phyloP scores from a whole-genome alignment of 2,888 invertebrate genomes.

The Callimorpha dominula region DNA sequence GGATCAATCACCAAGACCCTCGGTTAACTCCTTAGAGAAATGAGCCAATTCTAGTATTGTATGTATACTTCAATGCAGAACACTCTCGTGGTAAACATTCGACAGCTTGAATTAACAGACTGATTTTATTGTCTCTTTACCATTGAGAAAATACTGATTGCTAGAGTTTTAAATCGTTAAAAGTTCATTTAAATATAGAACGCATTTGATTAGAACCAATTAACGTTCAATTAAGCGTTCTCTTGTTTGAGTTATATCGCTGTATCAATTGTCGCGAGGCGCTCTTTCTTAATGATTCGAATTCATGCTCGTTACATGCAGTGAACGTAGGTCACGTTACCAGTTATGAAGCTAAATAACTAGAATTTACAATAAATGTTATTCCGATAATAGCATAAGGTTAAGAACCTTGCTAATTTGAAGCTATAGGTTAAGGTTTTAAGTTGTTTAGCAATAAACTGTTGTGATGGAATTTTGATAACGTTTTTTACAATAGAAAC shows the following conservation, averaged over 20 bases:
- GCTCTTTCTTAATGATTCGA: constrained; percentile 67
- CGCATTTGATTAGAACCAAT: constrained; percentile 85
- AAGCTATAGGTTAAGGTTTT: constrained; percentile 36
- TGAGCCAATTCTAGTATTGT: constrained; percentile 66
- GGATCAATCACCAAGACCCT: constrained; percentile 83
- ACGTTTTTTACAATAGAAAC: constrained; percentile 27
- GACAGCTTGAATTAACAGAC: constrained; percentile 2
- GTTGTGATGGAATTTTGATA: constrained; percentile 19
- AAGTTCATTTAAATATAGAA: constrained; percentile 85
- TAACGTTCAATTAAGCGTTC: constrained; percentile 83
- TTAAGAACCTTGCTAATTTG: constrained; percentile 37
- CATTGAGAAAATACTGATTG: constrained; percentile 13
- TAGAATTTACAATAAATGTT: constrained; percentile 32
- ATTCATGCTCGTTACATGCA: constrained; percentile 61
- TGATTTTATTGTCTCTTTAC: constrained; percentile 4
- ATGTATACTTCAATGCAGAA: constrained; percentile 32
- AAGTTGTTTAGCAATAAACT: constrained; percentile 25
- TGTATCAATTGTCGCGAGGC: constrained; percentile 76
- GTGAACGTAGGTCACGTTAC: constrained; percentile 21
- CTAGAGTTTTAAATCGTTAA: constrained; percentile 70
- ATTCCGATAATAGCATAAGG: constrained; percentile 43
- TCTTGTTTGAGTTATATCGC: constrained; percentile 73
- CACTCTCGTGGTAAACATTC: constrained; percentile 10
- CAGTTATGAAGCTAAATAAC: constrained; percentile 29
- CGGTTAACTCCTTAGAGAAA: constrained; percentile 79